Base-by-base conservation (phyloP, 2,888 invertebrate species). In the Troilus luridus region DNA sequence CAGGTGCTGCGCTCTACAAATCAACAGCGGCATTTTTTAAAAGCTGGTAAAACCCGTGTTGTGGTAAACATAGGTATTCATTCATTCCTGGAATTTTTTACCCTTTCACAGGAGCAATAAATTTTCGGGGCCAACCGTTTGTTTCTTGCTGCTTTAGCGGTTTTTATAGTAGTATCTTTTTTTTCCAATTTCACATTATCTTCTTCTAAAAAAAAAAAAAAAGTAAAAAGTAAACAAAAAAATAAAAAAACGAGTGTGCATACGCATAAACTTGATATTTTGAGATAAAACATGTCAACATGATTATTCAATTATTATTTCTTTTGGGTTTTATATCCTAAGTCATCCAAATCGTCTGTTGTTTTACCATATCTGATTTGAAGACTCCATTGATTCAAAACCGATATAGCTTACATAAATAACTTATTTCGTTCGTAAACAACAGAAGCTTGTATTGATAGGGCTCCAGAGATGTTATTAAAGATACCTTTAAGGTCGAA, bases 1-100 rank as follows among this genome's bases (percentile, higher is more conserved):
- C 85, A 85, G 85, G 85, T 85, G 85, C 56, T 58, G 85, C 85
- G 27, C 85, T 85, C 85, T 85, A 85, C 85, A 85, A 85, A 85
- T 85, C 85, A 85, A 85, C 56, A 12, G 85, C 85, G 85, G 85
- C 56, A 21, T 85, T 85, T 85, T 85, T 85, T 85, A 85, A 85
- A 85, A 85, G 85, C 85, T 85, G 54, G 85, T 85, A 85, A 85
- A 85, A 85, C 41, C n/a, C 58, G 56, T 56, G 56, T 85, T 54
- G 56, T 85, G 56, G 56, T 85, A 58, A 85, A 85, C 85, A 85
- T 85, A 11, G 85, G 56, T 85, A 85, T 85, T 85, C 85, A 85
- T 85, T 85, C 85, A 56, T 85, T 85, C 85, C 85, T n/a, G 56
- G 85, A 85, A 58, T 85, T 85, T 85, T 85, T 85, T 58, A 85